Conservation (phyloP, 2,888 invertebrate genomes). For the Oxyscelio sp. region DNA sequence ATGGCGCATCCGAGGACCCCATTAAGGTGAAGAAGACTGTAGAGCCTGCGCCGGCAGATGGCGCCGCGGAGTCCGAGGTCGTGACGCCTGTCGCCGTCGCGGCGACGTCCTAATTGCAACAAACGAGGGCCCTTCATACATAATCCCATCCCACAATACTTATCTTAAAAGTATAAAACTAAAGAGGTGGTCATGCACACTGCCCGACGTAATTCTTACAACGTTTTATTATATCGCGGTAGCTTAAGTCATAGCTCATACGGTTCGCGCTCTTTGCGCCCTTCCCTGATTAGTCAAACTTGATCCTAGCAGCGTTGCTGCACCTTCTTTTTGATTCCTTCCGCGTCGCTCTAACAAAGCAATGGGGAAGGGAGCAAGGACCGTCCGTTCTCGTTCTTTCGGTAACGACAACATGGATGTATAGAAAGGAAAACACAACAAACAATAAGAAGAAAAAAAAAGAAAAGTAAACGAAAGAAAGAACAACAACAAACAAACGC, state of each 20-base stretch:
- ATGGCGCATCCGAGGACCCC: too few species aligned
- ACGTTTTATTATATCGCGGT: slow-evolving; percentile 84
- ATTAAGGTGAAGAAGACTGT: too few species aligned
- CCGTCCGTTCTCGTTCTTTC: slow-evolving; percentile 59
- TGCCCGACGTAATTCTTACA: slow-evolving; percentile 82
- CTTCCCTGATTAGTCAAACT: slow-evolving; percentile 32
- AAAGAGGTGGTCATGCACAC: slow-evolving; percentile 76
- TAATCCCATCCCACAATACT: too few species aligned
- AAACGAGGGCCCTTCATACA: too few species aligned
- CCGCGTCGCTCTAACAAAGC: neutral
- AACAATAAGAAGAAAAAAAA: slow-evolving; percentile 4
- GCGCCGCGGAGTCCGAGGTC: too few species aligned
- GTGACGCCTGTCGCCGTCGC: too few species aligned
- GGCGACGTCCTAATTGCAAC: too few species aligned
- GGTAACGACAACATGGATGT: slow-evolving; percentile 76
- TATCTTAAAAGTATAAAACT: slow-evolving; percentile 85
- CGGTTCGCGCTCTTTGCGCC: slow-evolving; percentile 72
- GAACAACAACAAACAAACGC: too few species aligned
- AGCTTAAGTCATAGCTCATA: slow-evolving; percentile 85
- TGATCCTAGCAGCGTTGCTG: neutral
- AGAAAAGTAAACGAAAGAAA: too few species aligned
- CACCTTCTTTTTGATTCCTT: neutral
- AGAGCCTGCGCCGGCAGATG: too few species aligned
- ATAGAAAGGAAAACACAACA: slow-evolving; percentile 72
- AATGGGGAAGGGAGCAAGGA: slow-evolving; percentile 42